These are phyloP conservation scores for Ormyrus nitidulus DNA, from an alignment of 2,888 invertebrate genomes.

Conservation along the genomic window DNA sequence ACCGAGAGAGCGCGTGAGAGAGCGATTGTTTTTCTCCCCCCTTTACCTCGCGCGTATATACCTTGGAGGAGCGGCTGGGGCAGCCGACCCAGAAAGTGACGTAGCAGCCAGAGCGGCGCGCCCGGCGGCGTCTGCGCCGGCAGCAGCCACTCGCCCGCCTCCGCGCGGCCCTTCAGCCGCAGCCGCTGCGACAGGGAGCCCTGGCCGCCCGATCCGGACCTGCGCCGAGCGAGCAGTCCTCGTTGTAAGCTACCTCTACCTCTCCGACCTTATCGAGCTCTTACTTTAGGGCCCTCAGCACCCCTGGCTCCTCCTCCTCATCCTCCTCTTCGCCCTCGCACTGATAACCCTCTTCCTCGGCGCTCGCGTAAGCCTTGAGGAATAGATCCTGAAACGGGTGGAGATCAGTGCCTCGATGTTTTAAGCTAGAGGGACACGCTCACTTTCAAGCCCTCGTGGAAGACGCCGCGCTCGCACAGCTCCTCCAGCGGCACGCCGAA, in stretches of 20 bases:
- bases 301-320: background rate
- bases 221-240: background rate
- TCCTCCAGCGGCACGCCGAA: slow-evolving; percentile 44
- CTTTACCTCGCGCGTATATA: background rate
- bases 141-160: slow-evolving; percentile 56
- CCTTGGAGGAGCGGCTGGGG: slow-evolving; percentile 54
- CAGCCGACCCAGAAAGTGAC: slow-evolving; percentile 58
- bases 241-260: background rate
- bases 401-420: too few relatives aligned
- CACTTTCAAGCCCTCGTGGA: slow-evolving; percentile 43
- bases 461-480: slow-evolving; percentile 12
- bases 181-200: slow-evolving; percentile 53
- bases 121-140: slow-evolving; percentile 53
- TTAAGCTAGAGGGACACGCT: background rate
- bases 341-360: slow-evolving; percentile 22
- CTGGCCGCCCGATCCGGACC: slow-evolving; percentile 54
- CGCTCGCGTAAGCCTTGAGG: slow-evolving; percentile 56
- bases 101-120: slow-evolving; percentile 57
- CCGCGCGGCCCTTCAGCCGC: slow-evolving; percentile 50
- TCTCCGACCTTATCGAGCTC: background rate
- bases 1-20: too few relatives aligned
- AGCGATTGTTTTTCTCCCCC: too few relatives aligned
- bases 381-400: slow-evolving; percentile 49
- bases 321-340: background rate
- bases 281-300: slow-evolving; percentile 44